phyloP scores from a whole-genome alignment of 2,113 vertebrate genomes.

The Halcyon malimbica region DNA sequence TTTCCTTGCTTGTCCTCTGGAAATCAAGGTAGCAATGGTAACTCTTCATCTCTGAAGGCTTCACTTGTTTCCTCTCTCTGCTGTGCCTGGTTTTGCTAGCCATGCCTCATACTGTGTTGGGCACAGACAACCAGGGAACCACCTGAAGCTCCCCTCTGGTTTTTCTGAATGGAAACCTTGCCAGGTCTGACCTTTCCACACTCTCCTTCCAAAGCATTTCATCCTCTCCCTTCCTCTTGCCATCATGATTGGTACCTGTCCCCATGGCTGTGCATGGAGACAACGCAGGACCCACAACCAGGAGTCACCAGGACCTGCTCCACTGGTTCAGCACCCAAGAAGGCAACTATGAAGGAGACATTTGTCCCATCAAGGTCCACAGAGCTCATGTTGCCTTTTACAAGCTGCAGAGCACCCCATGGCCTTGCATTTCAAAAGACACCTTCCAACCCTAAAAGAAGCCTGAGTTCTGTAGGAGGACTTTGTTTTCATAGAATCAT shows the following conservation, averaged over 20 bases:
- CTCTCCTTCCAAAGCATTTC: not conserved
- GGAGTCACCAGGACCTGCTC: not conserved
- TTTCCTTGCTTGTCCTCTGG: not conserved
- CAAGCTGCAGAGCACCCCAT: not conserved
- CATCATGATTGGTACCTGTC: not conserved
- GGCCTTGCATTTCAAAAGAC: not conserved
- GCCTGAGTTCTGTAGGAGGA: not conserved
- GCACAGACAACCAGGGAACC: not conserved
- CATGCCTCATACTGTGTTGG: not conserved
- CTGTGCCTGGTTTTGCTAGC: not conserved
- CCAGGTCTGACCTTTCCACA: not conserved
- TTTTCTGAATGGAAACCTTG: not conserved
- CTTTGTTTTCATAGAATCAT: not conserved
- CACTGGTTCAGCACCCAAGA: not conserved
- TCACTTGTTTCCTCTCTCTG: fast-evolving
- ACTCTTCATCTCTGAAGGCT: not conserved
- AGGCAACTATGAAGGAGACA: not conserved
- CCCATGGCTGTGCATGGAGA: not conserved
- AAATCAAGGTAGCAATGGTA: not conserved
- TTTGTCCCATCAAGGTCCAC: not conserved
- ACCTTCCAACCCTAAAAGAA: not conserved
- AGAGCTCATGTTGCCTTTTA: not conserved
- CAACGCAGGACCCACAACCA: not conserved
- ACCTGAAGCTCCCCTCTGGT: not conserved
- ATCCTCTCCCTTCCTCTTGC: not conserved